phyloP scores from a whole-genome alignment of 2,113 vertebrate genomes.

The Barnardius zonarius region DNA sequence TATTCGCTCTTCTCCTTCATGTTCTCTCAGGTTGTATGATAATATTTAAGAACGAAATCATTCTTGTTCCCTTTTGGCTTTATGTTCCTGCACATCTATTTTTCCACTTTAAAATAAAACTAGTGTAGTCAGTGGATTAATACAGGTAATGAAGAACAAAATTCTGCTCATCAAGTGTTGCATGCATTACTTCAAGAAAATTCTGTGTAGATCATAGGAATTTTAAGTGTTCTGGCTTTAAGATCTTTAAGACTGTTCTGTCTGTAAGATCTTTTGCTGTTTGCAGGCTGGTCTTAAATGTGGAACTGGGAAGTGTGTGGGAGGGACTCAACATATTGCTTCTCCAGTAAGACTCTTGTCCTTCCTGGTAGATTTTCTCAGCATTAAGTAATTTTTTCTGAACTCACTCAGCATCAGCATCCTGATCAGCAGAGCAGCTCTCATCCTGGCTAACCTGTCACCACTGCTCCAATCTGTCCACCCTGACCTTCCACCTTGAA shows the following conservation, averaged over 20 bases:
- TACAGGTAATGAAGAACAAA: neutral
- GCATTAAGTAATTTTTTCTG: constrained; percentile 52
- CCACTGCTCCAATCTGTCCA: constrained; percentile 64
- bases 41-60: neutral
- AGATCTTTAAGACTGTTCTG: neutral
- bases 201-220: neutral
- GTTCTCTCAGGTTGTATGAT: neutral
- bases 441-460: constrained; percentile 43
- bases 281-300: constrained; percentile 66
- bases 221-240: constrained; percentile 4
- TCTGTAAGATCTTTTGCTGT: constrained; percentile 12
- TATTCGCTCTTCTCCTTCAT: neutral
- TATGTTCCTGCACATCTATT: neutral
- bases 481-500: constrained; percentile 75
- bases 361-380: constrained; percentile 71
- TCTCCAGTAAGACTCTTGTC: constrained; percentile 71
- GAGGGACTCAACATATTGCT: constrained; percentile 72
- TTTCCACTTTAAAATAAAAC: neutral
- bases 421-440: constrained; percentile 40
- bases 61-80: neutral
- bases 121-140: neutral
- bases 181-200: neutral
- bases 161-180: neutral
- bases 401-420: constrained; percentile 42
- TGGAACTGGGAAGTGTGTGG: constrained; percentile 77